phyloP scores from a whole-genome alignment of 2,888 invertebrate genomes.

The Copidosoma aretas region DNA sequence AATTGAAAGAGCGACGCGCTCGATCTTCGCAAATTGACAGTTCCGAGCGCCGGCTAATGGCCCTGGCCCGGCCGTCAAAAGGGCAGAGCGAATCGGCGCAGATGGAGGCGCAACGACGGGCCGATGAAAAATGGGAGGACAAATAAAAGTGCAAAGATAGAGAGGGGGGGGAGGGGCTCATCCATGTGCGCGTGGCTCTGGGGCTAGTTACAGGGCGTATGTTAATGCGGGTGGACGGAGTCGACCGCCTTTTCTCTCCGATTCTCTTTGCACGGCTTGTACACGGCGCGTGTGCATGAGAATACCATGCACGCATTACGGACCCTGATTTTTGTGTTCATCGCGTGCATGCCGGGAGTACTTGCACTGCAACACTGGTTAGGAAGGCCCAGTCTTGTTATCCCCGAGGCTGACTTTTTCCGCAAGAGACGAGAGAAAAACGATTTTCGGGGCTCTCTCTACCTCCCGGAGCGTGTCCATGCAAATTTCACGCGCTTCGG shows the following conservation, averaged over 20 bases:
- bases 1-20: conserved; percentile 18
- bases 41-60: not conserved
- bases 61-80: not conserved
- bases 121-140: conserved; percentile 29
- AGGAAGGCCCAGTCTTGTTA: too few relatives aligned
- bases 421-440: too few relatives aligned
- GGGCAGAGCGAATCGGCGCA: not conserved
- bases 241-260: not conserved
- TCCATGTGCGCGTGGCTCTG: conserved; percentile 28
- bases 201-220: conserved; percentile 55
- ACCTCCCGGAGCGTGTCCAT: too few relatives aligned
- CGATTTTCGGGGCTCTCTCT: too few relatives aligned
- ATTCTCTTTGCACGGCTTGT: conserved; percentile 44
- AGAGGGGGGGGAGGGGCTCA: not conserved
- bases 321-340: too few relatives aligned
- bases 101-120: not conserved
- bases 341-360: too few relatives aligned
- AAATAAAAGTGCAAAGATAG: conserved; percentile 23
- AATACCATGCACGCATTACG: too few relatives aligned
- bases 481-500: too few relatives aligned
- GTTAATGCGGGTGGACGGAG: conserved; percentile 48
- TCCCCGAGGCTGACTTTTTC: too few relatives aligned
- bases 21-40: conserved; percentile 26
- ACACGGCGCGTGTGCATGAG: conserved; percentile 47
- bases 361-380: too few relatives aligned